Evolutionary conservation across 2,797 vertebrate species (phyloP).

Genomic region (Tenualosa thibaudeaui): DNA sequence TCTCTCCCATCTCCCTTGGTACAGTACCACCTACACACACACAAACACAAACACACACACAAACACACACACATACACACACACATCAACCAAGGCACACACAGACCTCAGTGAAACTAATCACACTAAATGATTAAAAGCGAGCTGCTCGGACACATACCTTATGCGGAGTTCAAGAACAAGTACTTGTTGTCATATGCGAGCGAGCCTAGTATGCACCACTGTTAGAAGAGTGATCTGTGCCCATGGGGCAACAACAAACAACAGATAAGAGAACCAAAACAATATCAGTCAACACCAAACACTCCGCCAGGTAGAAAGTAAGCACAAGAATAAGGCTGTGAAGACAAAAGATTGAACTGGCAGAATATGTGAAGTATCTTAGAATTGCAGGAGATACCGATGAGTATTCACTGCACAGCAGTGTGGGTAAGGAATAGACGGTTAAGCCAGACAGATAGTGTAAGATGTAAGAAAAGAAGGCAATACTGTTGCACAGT

Average conservation of each 20-base stretch:
- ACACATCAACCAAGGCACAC: neutral
- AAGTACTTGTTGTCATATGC: neutral
- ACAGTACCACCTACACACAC: constrained; percentile 19
- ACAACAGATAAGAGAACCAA: neutral
- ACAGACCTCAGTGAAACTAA: neutral
- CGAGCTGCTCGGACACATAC: neutral
- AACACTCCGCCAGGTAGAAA: neutral
- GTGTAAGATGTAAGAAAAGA: neutral
- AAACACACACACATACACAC: constrained; percentile 10
- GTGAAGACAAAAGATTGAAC: neutral
- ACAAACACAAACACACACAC: constrained; percentile 9
- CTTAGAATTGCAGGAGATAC: neutral
- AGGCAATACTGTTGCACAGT: neutral
- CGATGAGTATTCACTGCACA: neutral
- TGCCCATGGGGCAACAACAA: neutral
- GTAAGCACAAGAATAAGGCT: neutral
- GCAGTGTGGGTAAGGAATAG: neutral
- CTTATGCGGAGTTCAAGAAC: constrained; percentile 5
- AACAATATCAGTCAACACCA: neutral
- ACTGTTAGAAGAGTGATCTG: neutral
- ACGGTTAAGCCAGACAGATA: neutral
- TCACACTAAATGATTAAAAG: constrained; percentile 19
- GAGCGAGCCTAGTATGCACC: neutral
- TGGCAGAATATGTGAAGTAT: neutral
- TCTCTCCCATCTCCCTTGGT: constrained; percentile 43